Base-by-base conservation (phyloP, 2,113 vertebrate species). In the Verasper variegatus region DNA sequence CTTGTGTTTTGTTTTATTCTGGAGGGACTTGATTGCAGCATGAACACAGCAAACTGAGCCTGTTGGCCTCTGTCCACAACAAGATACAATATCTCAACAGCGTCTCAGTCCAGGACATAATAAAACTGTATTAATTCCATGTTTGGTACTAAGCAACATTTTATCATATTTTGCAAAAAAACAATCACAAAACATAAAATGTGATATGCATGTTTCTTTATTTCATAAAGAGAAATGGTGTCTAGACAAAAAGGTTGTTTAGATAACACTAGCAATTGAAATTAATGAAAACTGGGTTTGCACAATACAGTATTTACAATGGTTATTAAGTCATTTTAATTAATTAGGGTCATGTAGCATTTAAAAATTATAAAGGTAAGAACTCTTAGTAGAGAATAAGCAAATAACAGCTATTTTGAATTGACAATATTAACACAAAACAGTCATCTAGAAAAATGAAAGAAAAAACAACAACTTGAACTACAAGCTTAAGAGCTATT, bases 171-270 rank as follows among this genome's bases (percentile, higher is more conserved):
- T 57, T 35, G 11, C 3, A 59, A 12, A 21, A 63, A 62, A 67
- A 58, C 13, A 54, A 18, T 12, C 60, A 54, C 67, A 84, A 24
- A 21, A 56, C 54, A 69, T 56, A 83, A 86, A 65, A 37, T 20
- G 84, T 95, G 94, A 95, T 94, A 94, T 97, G 96, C 94, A 96
- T 97, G 96, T 97, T 93, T 95, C 96, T 99, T 99, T 99, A 99
- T 99, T 99, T 99, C 97, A 97, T 97, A 94, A 98, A 97, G 97
- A 98, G 96, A 98, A 98, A 98, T 97, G 96, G 96, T 97, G 97
- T 98, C 97, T 96, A 98, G 96, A 99, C 97, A 97, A 97, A 98
- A 64, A 97, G 91, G 94, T 96, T 93, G 96, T 95, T 94, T 93
- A 83, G 93, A 96, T 97, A 97, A 97, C 96, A 98, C 96, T 98